Percentiles rank a stretch among this genome's conserved stretches.
These are phyloP conservation scores for Callionymus lyra DNA, from an alignment of 2,113 vertebrate species.

Conservation along the genomic window DNA sequence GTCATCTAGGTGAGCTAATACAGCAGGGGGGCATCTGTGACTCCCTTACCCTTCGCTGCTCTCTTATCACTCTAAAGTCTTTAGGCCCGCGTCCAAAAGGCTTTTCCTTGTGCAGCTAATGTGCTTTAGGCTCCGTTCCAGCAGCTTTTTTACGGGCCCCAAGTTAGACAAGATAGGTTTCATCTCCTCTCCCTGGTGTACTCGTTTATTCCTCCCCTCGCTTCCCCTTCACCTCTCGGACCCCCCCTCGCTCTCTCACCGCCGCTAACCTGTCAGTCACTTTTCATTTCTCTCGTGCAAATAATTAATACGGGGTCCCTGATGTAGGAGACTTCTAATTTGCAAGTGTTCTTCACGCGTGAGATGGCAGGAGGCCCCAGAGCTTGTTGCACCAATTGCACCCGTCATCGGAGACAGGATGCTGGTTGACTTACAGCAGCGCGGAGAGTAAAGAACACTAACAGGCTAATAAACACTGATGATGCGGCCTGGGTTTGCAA, in stretches of 20 bases:
- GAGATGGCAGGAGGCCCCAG: conserved; percentile 54
- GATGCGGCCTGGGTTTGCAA: conserved; percentile 42
- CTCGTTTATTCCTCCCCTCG: conserved; percentile 26
- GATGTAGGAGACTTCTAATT: conserved; percentile 65
- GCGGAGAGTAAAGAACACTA: conserved; percentile 41
- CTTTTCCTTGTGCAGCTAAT: conserved; percentile 63
- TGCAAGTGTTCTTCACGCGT: conserved; percentile 72
- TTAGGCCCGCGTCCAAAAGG: conserved; percentile 59
- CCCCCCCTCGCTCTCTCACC: conserved; percentile 10
- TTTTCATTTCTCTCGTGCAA: conserved; percentile 64
- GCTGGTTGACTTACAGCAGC: conserved; percentile 54
- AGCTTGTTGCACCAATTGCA: conserved; percentile 65
- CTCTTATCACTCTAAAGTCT: conserved; percentile 61
- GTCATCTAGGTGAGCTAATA: conserved; percentile 44
- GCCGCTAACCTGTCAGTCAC: conserved; percentile 64
- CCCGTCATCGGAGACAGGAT: conserved; percentile 58
- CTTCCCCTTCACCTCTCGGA: conserved; percentile 12
- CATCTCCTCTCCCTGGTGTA: conserved; percentile 24
- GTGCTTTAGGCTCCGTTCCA: conserved; percentile 62
- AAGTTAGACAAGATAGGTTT: conserved; percentile 54
- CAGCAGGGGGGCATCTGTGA: conserved; percentile 28
- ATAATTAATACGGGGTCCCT: conserved; percentile 65
- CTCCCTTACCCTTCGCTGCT: conserved; percentile 31
- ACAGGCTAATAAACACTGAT: conserved; percentile 60
- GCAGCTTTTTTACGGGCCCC: conserved; percentile 52